phyloP scores from a whole-genome alignment of 2,888 invertebrate genomes.

The Drosophila cracens region DNA sequence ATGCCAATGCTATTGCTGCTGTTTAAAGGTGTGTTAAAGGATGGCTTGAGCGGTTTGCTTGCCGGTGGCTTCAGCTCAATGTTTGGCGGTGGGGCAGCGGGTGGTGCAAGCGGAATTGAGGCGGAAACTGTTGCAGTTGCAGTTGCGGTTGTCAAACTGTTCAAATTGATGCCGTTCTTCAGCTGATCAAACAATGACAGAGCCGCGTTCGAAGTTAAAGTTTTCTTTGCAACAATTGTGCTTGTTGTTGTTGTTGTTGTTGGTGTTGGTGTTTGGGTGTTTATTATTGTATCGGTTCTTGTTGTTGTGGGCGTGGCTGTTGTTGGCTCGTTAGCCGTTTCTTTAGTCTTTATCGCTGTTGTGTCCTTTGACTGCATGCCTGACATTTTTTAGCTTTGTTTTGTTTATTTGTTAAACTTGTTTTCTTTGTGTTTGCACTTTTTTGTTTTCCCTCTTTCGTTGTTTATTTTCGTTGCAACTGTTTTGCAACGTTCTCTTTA shows the following conservation, averaged over 20 bases:
- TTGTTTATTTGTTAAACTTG: slow-evolving; percentile 16
- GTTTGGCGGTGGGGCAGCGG: slow-evolving; percentile 34
- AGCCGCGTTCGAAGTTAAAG: slow-evolving; percentile 61
- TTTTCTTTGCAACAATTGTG: slow-evolving; percentile 46
- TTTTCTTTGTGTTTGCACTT: slow-evolving; percentile 44
- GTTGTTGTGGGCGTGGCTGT: slow-evolving; percentile 17
- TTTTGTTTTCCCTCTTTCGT: slow-evolving; percentile 28
- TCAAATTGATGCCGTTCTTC: slow-evolving; percentile 82
- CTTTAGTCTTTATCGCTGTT: slow-evolving; percentile 45
- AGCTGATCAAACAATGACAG: slow-evolving; percentile 83
- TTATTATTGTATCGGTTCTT: slow-evolving; percentile 14
- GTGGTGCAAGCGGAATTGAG: slow-evolving; percentile 25
- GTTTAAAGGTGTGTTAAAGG: slow-evolving; percentile 55
- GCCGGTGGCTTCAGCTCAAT: slow-evolving; percentile 31
- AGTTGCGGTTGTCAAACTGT: slow-evolving; percentile 59
- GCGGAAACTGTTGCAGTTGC: slow-evolving; percentile 8
- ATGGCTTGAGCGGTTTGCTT: slow-evolving; percentile 32
- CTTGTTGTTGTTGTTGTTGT: slow-evolving; percentile 30
- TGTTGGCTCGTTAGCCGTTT: slow-evolving; percentile 29
- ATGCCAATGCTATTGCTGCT: slow-evolving; percentile 68
- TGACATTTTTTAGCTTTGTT: slow-evolving; percentile 59
- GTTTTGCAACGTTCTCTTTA: slow-evolving; percentile 31
- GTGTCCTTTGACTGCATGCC: slow-evolving; percentile 47
- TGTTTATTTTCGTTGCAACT: slow-evolving; percentile 32
- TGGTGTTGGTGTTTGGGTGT: slow-evolving; percentile 4